Evolutionary conservation across 2,888 invertebrate species (phyloP), one percentile per base, ranked within the genome.

Genomic region (Cinara cedri): DNA sequence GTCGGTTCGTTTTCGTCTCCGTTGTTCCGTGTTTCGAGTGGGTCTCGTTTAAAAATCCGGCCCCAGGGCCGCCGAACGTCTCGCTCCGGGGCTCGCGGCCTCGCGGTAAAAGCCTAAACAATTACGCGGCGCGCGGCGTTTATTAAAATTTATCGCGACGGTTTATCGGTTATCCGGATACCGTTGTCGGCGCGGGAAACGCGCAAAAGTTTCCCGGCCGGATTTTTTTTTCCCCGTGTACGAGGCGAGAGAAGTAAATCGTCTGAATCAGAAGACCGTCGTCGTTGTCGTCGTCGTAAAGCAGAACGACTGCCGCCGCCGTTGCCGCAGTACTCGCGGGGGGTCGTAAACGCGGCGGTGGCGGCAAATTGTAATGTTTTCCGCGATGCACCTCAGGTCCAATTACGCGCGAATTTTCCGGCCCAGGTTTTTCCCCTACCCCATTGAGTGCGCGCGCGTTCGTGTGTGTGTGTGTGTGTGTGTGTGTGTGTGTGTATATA

Each of bases 281-380:
- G 26, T 63, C 63, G 74, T 75, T 57, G 34, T 44, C 26, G 26
- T 63, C 63, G 74, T 75, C 74, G 65, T 75, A 75, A 75, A 75
- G 74, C 74, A 65, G 74, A 75, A 75, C 74, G 72, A 63, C 65
- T 44, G 6, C 42, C 54, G 34, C 34, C 6, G 34, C 34, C 6
- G 6, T 34, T 4, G 34, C 34, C 6, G 34, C 6, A 6, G 6
- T 34, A 34, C 34, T 34, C 54, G 51, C 74, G 63, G 74, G 74
- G 63, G 63, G 74, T 65, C 74, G 65, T 75, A 75, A 75, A 75
- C 63, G 74, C 42, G 63, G 63, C 60, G 60, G 57, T 63, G 74
- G 74, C 65, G 74, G 74, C 74, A 75, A 75, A 75, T 75, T 75
- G 74, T 75, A 75, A 75, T 65, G 74, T 75, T 75, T 65, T 75